phyloP scores from a whole-genome alignment of 2,888 invertebrate genomes.

The Agrochola lychnidis region DNA sequence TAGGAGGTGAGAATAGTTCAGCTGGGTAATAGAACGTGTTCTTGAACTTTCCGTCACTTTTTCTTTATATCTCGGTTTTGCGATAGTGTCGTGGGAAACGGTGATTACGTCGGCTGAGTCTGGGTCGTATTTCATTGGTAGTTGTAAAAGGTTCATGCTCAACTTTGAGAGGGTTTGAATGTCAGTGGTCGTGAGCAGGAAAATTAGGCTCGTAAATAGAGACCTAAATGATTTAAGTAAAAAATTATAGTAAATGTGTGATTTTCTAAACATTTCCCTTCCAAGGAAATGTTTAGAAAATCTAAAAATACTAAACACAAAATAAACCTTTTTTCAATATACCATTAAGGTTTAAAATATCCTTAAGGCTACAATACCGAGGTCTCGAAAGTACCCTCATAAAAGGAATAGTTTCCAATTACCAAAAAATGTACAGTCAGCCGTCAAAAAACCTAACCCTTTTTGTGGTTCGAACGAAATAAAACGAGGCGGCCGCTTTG shows the following conservation, averaged over 20 bases:
- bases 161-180: conserved; percentile 4
- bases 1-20: conserved; percentile 77
- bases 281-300: no score
- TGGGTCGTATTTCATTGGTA: conserved; percentile 16
- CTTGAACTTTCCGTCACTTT: conserved; percentile 57
- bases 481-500: conserved; percentile 80
- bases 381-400: conserved; percentile 60
- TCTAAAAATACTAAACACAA: conserved; percentile 6
- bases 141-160: conserved; percentile 16
- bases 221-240: neutral
- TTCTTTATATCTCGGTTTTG: conserved; percentile 46
- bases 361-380: conserved; percentile 51
- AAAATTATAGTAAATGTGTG: no score
- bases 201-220: neutral
- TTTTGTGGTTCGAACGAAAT: conserved; percentile 81
- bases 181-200: neutral
- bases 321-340: conserved; percentile 55
- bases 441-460: conserved; percentile 68
- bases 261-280: no score
- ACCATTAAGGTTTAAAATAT: conserved; percentile 52
- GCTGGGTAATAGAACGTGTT: conserved; percentile 65
- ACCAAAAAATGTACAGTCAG: conserved; percentile 71
- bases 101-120: conserved; percentile 30
- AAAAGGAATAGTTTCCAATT: conserved; percentile 71
- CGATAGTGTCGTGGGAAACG: conserved; percentile 41